These are phyloP conservation scores for Polylopha cassiicola DNA, from an alignment of 2,888 invertebrate genomes.

Conservation along the genomic window DNA sequence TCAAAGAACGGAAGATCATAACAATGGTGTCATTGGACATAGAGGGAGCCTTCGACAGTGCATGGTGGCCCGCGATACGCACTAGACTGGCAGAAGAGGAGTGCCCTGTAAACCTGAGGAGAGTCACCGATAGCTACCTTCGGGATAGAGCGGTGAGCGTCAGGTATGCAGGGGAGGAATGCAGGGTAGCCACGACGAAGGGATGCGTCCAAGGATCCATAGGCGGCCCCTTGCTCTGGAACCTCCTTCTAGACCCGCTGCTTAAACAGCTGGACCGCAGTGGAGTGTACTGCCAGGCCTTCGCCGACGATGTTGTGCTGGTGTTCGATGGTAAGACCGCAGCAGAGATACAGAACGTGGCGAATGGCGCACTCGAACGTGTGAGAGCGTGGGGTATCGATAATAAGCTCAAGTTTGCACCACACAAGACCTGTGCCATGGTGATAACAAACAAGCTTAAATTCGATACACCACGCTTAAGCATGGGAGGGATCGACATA, in stretches of 20 bases:
- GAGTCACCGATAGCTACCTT: not conserved
- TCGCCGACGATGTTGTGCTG: too few relatives aligned
- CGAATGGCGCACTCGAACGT: too few relatives aligned
- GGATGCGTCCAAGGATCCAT: slow-evolving; percentile 8
- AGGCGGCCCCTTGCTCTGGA: slow-evolving; percentile 6
- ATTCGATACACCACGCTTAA: slow-evolving; percentile 1
- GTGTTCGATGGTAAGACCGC: too few relatives aligned
- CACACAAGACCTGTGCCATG: not conserved
- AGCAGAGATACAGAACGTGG: too few relatives aligned
- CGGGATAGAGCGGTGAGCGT: not conserved
- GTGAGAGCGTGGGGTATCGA: too few relatives aligned
- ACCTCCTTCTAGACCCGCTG: too few relatives aligned
- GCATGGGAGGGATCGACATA: slow-evolving; percentile 12
- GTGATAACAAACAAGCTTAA: slow-evolving; percentile 6
- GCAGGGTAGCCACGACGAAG: not conserved
- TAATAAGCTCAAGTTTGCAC: too few relatives aligned
- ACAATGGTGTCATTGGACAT: too few relatives aligned
- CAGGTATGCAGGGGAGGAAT: not conserved
- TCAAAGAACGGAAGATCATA: not conserved
- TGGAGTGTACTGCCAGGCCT: too few relatives aligned
- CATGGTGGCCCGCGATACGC: not conserved
- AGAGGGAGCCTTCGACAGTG: not conserved
- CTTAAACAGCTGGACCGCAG: too few relatives aligned
- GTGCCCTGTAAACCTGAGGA: not conserved
- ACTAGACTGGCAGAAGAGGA: not conserved